Percentiles rank a stretch among this genome's conserved stretches.
Conservation (phyloP, 2,888 invertebrate genomes). For the Strigamia crassipes region DNA sequence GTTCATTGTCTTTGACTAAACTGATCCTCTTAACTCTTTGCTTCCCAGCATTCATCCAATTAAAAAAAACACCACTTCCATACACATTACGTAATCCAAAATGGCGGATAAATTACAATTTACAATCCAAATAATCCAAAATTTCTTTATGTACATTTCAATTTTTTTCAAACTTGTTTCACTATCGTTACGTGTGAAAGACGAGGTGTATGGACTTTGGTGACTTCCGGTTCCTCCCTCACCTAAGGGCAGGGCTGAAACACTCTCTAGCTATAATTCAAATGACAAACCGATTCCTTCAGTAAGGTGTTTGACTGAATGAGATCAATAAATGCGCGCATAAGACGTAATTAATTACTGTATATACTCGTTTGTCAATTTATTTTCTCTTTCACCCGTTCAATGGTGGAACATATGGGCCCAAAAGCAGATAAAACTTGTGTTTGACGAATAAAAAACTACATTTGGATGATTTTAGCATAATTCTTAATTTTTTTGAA, state of each 20-base stretch:
- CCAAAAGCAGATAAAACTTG: too few species aligned
- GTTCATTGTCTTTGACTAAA: not conserved
- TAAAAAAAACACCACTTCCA: not conserved
- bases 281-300: not conserved
- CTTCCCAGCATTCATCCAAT: not conserved
- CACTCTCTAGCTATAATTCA: not conserved
- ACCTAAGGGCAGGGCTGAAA: slow-evolving; percentile 3
- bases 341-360: too few species aligned
- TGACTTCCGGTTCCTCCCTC: slow-evolving; percentile 11
- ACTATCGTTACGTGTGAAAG: not conserved
- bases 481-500: too few species aligned
- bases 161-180: not conserved
- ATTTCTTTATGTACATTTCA: not conserved
- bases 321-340: not conserved
- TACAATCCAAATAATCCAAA: not conserved
- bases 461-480: too few species aligned
- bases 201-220: slow-evolving; percentile 3
- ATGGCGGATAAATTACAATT: not conserved
- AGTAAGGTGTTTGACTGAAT: not conserved
- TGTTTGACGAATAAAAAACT: too few species aligned
- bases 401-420: too few species aligned
- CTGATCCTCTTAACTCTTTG: slow-evolving; percentile 5
- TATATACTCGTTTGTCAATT: too few species aligned
- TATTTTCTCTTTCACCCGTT: too few species aligned
- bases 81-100: not conserved